These are phyloP conservation scores for Heliopora coerulea DNA, from an alignment of 92 coral and sea anemone species.

Conservation along the genomic window DNA sequence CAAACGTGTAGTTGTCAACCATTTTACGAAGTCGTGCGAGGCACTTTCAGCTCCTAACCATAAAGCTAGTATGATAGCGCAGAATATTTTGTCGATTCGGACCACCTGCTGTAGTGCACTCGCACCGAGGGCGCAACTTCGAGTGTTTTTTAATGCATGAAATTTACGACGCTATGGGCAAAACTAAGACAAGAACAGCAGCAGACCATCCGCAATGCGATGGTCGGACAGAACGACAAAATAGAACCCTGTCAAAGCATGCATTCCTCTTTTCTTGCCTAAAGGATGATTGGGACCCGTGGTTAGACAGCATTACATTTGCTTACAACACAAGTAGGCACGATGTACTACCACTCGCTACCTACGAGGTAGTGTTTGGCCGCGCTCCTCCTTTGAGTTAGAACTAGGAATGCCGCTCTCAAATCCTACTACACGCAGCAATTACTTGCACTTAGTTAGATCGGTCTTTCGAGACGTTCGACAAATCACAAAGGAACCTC, in stretches of 20 bases:
- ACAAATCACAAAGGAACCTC: no score
- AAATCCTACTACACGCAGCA: constrained; percentile 43
- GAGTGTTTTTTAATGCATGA: constrained; percentile 32
- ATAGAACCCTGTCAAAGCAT: constrained; percentile 41
- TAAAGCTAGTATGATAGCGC: constrained; percentile 22
- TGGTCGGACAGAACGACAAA: constrained; percentile 52
- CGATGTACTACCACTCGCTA: constrained; percentile 39
- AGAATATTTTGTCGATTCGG: constrained; percentile 37
- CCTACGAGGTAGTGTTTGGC: constrained; percentile 48
- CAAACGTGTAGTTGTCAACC: constrained; percentile 43
- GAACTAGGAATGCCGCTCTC: constrained; percentile 52
- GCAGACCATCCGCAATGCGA: constrained; percentile 47
- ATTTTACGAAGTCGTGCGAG: constrained; percentile 47
- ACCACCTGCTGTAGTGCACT: constrained; percentile 18
- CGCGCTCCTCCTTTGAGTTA: constrained; percentile 51
- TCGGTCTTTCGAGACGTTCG: no score
- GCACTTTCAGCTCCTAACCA: constrained; percentile 39
- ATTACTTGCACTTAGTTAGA: no score
- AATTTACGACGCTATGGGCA: constrained; percentile 27
- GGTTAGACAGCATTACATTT: constrained; percentile 43
- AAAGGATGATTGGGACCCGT: constrained; percentile 51
- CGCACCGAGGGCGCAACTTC: constrained; percentile 33
- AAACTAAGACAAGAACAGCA: constrained; percentile 28
- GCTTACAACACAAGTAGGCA: constrained; percentile 54
- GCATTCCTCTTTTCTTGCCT: constrained; percentile 44